Percentiles rank a stretch among this genome's conserved stretches.
These are phyloP conservation scores for Engystomops pustulosus DNA, from an alignment of 2,113 vertebrate species.

Conservation along the genomic window DNA sequence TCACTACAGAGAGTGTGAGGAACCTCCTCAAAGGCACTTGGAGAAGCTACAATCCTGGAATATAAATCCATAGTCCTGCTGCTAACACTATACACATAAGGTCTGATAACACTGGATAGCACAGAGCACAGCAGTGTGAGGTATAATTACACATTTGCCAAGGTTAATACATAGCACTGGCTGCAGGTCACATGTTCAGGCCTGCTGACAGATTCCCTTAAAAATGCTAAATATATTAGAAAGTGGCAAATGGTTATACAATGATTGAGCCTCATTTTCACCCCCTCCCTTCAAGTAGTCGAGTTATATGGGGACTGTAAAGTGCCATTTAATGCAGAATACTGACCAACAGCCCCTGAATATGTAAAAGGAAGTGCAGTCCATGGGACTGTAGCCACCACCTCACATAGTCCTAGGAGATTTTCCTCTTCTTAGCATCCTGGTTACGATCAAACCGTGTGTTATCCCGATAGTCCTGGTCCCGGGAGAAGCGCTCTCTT, in stretches of 20 bases:
- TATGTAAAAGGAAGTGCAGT: neutral
- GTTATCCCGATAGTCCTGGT: neutral
- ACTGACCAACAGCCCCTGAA: neutral
- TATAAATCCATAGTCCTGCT: too few species aligned
- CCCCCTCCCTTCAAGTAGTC: neutral
- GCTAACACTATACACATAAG: too few species aligned
- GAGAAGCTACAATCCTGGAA: too few species aligned
- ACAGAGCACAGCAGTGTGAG: too few species aligned
- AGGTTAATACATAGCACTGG: too few species aligned
- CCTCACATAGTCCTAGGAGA: conserved; percentile 52
- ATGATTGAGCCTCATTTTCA: neutral
- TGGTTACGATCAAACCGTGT: conserved; percentile 47
- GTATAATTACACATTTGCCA: too few species aligned
- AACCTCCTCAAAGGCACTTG: too few species aligned
- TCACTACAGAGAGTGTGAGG: too few species aligned
- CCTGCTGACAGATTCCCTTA: too few species aligned
- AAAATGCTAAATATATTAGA: too few species aligned
- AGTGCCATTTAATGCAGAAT: neutral
- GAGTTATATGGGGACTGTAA: neutral
- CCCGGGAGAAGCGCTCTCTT: neutral
- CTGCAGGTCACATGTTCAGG: too few species aligned
- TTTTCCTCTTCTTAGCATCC: conserved; percentile 67
- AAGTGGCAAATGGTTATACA: neutral
- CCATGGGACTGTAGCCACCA: neutral
- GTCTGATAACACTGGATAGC: too few species aligned